Base-by-base conservation (phyloP, 2,888 invertebrate species). In the Galeruca laticollis region DNA sequence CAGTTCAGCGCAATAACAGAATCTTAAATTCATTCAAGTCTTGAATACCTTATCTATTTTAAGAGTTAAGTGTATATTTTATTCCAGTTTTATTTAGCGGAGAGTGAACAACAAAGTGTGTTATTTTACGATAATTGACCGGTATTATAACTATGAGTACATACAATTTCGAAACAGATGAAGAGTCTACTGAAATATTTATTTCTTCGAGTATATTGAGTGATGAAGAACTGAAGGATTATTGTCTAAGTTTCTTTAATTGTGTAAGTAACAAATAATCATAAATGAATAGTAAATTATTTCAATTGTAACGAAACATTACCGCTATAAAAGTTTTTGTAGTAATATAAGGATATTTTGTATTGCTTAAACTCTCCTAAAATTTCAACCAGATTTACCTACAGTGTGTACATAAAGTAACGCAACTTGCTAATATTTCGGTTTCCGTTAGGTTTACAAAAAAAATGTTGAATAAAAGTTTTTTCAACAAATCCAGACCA, bases 141-240 rank as follows among this genome's bases (percentile, higher is more conserved):
- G 40, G n/a, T n/a, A 40, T 40, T 0, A 40, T 40, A 13, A 6
- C 40, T 13, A 40, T 13, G 40, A 40, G 40, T 40, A 40, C 40
- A 6, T 47, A 47, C 18, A 18, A n/a, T 47, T 1, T 47, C 47
- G n/a, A 47, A 15, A 47, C 15, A 47, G 20, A 20, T 10, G 18
- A 54, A 31, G 26, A 54, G 3, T 31, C 54, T 6, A 54, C 31
- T n/a, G 54, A 54, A 54, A 54, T 54, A n/a, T 54, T 54, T 26
- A 31, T 26, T 11, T 8, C 21, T 26, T 31, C 21, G 10, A 51
- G 21, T 21, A 51, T 51, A 18, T 9, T 31, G 6, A 54, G 54
- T 15, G 54, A 54, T 54, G 54, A 54, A 21, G 54, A 54, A 6
- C 1, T 26, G 1, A 31, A n/a, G 54, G n/a, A 54, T 31, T 54